Conservation (phyloP, 2,113 vertebrate genomes). For the Pseudonaja textilis region DNA sequence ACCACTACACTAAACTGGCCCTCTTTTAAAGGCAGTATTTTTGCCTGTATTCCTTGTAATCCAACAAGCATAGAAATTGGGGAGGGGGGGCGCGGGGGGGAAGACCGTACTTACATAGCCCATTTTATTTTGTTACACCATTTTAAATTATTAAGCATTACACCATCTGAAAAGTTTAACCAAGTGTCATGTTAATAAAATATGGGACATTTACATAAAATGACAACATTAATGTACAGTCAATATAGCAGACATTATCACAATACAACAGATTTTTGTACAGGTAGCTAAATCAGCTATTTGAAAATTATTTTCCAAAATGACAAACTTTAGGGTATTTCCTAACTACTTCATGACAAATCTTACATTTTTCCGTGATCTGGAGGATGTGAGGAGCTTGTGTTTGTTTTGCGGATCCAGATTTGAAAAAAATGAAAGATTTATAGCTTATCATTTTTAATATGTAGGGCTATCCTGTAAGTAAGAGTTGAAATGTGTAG, state of each 20-base stretch:
- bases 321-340: constrained; percentile 49
- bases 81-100: no score
- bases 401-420: constrained; percentile 3
- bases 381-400: constrained; percentile 61
- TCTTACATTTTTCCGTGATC: constrained; percentile 33
- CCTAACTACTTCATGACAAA: constrained; percentile 35
- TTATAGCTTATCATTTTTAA: neutral
- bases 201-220: constrained; percentile 75
- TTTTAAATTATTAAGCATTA: constrained; percentile 34
- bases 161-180: constrained; percentile 58
- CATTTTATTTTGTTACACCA: neutral
- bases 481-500: neutral
- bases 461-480: neutral
- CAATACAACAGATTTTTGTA: constrained; percentile 71
- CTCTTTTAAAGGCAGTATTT: neutral
- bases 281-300: constrained; percentile 68
- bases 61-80: neutral
- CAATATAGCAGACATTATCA: constrained; percentile 73
- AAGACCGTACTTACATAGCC: neutral
- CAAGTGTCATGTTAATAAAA: constrained; percentile 74
- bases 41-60: neutral
- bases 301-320: constrained; percentile 70
- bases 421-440: neutral
- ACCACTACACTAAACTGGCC: neutral
- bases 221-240: constrained; percentile 73